A percentile compares a stretch with the other conserved stretches of the same genome.
phyloP scores from a whole-genome alignment of 2,888 invertebrate genomes.

The Clepsis dumicolana region DNA sequence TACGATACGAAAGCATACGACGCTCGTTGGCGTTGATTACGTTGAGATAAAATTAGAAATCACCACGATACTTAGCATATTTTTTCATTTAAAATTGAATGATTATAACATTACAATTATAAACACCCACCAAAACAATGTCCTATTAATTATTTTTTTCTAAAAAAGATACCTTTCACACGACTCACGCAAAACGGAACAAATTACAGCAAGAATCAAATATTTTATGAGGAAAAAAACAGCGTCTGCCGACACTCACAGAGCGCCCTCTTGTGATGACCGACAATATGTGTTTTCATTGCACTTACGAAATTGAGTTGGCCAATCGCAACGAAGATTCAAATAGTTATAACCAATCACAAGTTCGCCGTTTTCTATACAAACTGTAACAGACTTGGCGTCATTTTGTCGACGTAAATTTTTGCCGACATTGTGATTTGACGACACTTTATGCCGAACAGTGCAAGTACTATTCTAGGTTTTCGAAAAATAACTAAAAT shows the following conservation, averaged over 20 bases:
- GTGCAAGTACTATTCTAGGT: background rate
- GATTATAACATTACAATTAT: constrained; percentile 50
- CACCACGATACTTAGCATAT: constrained; percentile 22
- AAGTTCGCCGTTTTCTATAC: constrained; percentile 21
- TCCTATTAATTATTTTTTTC: constrained; percentile 67
- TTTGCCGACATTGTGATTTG: constrained; percentile 63
- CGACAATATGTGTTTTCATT: constrained; percentile 70
- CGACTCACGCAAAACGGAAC: constrained; percentile 76
- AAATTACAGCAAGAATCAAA: constrained; percentile 74
- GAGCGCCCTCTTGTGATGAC: constrained; percentile 65
- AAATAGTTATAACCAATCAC: constrained; percentile 50
- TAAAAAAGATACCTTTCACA: constrained; percentile 63
- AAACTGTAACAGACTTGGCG: constrained; percentile 67
- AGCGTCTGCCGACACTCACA: constrained; percentile 69
- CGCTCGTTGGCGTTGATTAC: constrained; percentile 55
- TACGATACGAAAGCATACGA: constrained; percentile 49
- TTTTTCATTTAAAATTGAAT: constrained; percentile 36
- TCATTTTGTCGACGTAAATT: constrained; percentile 55
- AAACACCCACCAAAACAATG: constrained; percentile 77
- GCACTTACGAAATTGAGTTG: background rate
- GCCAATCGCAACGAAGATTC: constrained; percentile 32
- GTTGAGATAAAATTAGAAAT: constrained; percentile 41
- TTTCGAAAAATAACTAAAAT: background rate
- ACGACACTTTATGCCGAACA: constrained; percentile 59
- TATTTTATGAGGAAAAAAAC: constrained; percentile 74